Evolutionary conservation across 2,888 invertebrate species (phyloP).

Genomic region (Drosophila differens): DNA sequence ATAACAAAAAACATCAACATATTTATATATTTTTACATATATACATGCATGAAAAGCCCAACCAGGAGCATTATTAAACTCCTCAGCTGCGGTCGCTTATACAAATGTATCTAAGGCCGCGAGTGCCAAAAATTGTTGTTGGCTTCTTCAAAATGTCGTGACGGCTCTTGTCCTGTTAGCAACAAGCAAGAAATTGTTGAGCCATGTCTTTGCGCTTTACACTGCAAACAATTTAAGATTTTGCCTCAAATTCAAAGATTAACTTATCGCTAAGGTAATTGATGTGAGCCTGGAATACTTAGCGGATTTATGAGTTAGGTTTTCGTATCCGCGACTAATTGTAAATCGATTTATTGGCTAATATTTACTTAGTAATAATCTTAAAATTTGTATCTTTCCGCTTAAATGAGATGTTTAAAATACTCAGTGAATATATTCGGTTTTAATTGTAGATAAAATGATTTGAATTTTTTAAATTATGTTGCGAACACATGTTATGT

Average conservation of each 20-base stretch:
- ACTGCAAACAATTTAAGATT: constrained; percentile 34
- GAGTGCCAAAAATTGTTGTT: constrained; percentile 54
- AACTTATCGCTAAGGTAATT: background rate
- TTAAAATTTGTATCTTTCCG: background rate
- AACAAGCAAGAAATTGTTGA: constrained; percentile 65
- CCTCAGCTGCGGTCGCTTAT: constrained; percentile 30
- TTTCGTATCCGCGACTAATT: background rate
- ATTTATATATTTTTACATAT: background rate
- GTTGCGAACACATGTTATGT: background rate
- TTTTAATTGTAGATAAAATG: background rate
- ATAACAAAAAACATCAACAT: constrained; percentile 1
- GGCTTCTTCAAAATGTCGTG: constrained; percentile 47
- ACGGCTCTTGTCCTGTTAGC: constrained; percentile 52
- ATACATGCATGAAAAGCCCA: background rate
- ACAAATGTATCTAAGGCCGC: constrained; percentile 48
- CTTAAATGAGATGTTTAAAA: background rate
- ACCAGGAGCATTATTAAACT: constrained; percentile 24
- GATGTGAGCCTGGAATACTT: background rate
- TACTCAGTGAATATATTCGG: background rate
- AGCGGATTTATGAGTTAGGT: background rate
- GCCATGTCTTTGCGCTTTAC: constrained; percentile 34
- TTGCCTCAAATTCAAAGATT: background rate
- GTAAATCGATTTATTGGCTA: background rate
- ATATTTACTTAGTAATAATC: background rate
- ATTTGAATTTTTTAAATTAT: background rate